Evolutionary conservation across 2,888 invertebrate genomes (phyloP).

Genomic region (Drosophila robusta): DNA sequence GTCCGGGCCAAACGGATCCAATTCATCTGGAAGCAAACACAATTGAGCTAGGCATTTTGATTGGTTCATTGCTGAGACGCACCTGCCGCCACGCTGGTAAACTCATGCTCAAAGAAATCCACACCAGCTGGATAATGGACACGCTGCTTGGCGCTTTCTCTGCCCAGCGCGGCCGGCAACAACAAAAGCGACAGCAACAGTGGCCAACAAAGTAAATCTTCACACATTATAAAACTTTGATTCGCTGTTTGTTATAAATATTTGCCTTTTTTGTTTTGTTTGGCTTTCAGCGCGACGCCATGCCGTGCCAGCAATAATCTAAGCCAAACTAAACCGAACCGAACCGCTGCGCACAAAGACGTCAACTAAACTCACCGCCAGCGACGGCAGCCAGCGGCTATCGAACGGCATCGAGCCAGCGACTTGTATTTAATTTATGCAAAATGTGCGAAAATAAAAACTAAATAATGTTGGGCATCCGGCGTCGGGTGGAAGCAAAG

Average conservation of each 20-base stretch:
- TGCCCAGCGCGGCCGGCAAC: slow-evolving; percentile 34
- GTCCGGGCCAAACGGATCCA: slow-evolving; percentile 67
- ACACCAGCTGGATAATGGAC: slow-evolving; percentile 68
- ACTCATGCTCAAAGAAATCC: slow-evolving; percentile 81
- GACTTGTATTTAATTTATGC: slow-evolving; percentile 70
- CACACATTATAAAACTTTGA: slow-evolving; percentile 56
- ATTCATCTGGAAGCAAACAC: slow-evolving; percentile 55
- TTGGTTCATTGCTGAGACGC: slow-evolving; percentile 8
- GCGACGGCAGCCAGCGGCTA: slow-evolving; percentile 25
- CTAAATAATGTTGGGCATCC: slow-evolving; percentile 69
- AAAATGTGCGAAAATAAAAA: slow-evolving; percentile 77
- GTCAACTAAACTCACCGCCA: slow-evolving; percentile 57
- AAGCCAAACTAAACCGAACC: slow-evolving; percentile 43
- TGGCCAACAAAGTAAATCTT: slow-evolving; percentile 30
- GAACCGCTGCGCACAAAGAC: slow-evolving; percentile 58
- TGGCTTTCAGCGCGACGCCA: slow-evolving; percentile 52
- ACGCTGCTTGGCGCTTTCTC: slow-evolving; percentile 61
- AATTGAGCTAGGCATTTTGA: not conserved
- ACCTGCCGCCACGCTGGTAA: slow-evolving; percentile 67
- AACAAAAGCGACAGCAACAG: slow-evolving; percentile 18
- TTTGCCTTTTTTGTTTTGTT: slow-evolving; percentile 39
- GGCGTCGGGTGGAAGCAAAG: slow-evolving; percentile 11
- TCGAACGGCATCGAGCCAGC: slow-evolving; percentile 22
- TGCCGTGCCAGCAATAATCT: slow-evolving; percentile 36
- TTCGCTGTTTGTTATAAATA: slow-evolving; percentile 33